A percentile compares a stretch with the other conserved stretches of the same genome.
phyloP scores from a whole-genome alignment of 2,113 vertebrate species.

The Labrus mixtus region DNA sequence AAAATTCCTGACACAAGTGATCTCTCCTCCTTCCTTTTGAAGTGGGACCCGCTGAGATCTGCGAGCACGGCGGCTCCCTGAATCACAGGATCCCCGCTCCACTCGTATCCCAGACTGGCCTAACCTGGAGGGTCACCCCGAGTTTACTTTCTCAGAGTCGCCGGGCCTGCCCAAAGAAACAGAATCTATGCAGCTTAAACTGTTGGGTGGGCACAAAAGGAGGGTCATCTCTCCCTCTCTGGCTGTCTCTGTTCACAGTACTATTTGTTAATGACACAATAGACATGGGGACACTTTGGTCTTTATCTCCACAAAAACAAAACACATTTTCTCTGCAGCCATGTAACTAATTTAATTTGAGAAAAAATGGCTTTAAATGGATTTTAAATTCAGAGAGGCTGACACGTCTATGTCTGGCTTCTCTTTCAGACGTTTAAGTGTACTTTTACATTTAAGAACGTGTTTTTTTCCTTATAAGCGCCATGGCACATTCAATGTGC shows the following conservation, averaged over 20 bases:
- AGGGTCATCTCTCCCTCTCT: slow-evolving; percentile 61
- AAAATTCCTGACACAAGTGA: slow-evolving; percentile 82
- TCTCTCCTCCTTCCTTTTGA: slow-evolving; percentile 80
- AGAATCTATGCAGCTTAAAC: slow-evolving; percentile 87
- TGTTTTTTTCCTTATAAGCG: background rate
- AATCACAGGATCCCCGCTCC: slow-evolving; percentile 72
- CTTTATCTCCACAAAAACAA: slow-evolving; percentile 53
- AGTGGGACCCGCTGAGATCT: slow-evolving; percentile 72
- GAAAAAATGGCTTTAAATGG: slow-evolving; percentile 23
- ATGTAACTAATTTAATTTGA: slow-evolving; percentile 50
- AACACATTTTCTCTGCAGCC: slow-evolving; percentile 27
- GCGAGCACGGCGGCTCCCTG: slow-evolving; percentile 66
- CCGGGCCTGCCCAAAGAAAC: slow-evolving; percentile 82
- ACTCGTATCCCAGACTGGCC: slow-evolving; percentile 82
- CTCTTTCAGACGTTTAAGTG: background rate
- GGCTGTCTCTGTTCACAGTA: slow-evolving; percentile 51
- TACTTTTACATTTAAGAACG: background rate
- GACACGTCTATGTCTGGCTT: background rate
- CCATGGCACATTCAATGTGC: too few relatives aligned
- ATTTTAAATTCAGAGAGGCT: slow-evolving; percentile 25
- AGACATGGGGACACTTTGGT: slow-evolving; percentile 49
- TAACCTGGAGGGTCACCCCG: slow-evolving; percentile 87
- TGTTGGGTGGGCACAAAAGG: slow-evolving; percentile 78
- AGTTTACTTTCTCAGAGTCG: slow-evolving; percentile 91
- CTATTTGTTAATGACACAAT: slow-evolving; percentile 73